Conservation (phyloP, 2,113 vertebrate genomes). For the Phrynocephalus versicolor region DNA sequence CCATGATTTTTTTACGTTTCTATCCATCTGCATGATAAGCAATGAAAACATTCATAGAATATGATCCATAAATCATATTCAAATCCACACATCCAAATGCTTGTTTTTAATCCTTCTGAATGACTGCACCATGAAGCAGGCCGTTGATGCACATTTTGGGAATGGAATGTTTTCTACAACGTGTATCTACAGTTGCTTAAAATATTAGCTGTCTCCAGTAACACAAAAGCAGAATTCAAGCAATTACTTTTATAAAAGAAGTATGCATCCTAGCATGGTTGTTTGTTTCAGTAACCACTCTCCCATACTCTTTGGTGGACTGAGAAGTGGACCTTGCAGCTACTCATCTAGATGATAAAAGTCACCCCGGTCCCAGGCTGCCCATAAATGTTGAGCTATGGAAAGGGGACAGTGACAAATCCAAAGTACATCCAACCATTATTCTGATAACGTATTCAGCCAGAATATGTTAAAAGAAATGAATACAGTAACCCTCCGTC, state of each 20-base stretch:
- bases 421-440: background rate
- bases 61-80: constrained; percentile 76
- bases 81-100: constrained; percentile 67
- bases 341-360: background rate
- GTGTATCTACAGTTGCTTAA: constrained; percentile 62
- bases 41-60: constrained; percentile 68
- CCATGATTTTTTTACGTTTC: constrained; percentile 66
- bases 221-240: constrained; percentile 13
- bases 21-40: constrained; percentile 66
- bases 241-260: constrained; percentile 40
- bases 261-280: background rate
- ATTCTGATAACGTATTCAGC: background rate
- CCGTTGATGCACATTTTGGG: constrained; percentile 53
- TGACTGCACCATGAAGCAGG: constrained; percentile 53
- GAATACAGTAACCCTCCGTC: no score
- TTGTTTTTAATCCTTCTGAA: constrained; percentile 71
- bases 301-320: background rate
- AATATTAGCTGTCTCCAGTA: constrained; percentile 10
- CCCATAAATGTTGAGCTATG: background rate
- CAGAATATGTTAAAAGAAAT: background rate
- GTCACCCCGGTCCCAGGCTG: background rate
- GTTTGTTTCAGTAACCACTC: background rate
- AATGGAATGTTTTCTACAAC: constrained; percentile 54
- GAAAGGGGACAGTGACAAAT: background rate
- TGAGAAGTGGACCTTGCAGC: background rate